Percentiles rank a stretch among this genome's conserved stretches.
These are phyloP conservation scores for Aurelia sp. DNA, from an alignment of 30 jellyfish, hydroid and myxozoan genomes.

Conservation along the genomic window DNA sequence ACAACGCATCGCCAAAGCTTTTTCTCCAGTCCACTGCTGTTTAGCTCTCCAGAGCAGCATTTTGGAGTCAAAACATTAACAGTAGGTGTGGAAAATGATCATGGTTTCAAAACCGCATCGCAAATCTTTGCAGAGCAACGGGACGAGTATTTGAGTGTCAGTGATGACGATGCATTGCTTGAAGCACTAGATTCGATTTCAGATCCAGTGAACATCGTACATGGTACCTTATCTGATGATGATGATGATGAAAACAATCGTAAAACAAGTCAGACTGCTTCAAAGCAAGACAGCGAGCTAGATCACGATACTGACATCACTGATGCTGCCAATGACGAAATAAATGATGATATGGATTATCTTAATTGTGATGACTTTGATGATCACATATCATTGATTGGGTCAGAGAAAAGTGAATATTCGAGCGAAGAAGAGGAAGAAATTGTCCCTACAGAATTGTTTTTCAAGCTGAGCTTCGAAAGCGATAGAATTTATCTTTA, in stretches of 20 bases:
- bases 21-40: slow-evolving; percentile 21
- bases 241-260: not conserved
- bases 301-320: too few species aligned
- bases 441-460: slow-evolving; percentile 15
- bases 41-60: slow-evolving; percentile 6
- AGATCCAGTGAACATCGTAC: not conserved
- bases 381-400: slow-evolving; percentile 35
- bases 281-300: too few species aligned
- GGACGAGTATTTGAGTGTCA: slow-evolving; percentile 7
- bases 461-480: slow-evolving; percentile 70
- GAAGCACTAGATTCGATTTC: not conserved
- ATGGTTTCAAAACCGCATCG: not conserved
- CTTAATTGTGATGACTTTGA: slow-evolving; percentile 32
- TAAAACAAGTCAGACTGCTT: too few species aligned
- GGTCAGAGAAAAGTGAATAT: slow-evolving; percentile 35
- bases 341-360: slow-evolving; percentile 19
- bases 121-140: not conserved
- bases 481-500: slow-evolving; percentile 65
- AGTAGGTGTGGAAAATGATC: not conserved
- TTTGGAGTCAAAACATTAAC: not conserved
- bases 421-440: slow-evolving; percentile 52
- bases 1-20: not conserved
- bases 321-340: not conserved
- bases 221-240: not conserved
- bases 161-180: slow-evolving; percentile 13